These are phyloP conservation scores for Limnephilus auricula DNA, from an alignment of 2,888 invertebrate genomes.

Conservation along the genomic window DNA sequence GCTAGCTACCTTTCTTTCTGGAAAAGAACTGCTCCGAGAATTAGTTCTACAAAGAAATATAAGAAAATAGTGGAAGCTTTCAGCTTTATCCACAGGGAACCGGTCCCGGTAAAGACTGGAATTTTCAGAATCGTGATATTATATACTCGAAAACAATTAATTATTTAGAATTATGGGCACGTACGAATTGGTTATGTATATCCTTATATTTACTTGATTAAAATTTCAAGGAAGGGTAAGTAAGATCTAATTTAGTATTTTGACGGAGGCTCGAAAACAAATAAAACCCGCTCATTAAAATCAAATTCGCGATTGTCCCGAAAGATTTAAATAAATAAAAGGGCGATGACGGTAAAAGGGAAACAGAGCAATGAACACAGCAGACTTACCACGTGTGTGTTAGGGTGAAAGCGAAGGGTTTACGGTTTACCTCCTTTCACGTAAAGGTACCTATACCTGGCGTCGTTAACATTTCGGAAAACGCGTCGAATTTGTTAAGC, in stretches of 20 bases:
- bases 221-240: background rate
- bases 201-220: background rate
- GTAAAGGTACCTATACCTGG: background rate
- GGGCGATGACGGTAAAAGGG: background rate
- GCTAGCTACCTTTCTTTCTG: background rate
- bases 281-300: slow-evolving; percentile 16
- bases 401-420: background rate
- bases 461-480: slow-evolving; percentile 30
- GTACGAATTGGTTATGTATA: background rate
- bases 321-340: slow-evolving; percentile 31
- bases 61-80: background rate
- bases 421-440: background rate
- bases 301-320: slow-evolving; percentile 21
- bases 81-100: background rate
- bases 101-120: background rate
- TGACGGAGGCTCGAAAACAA: background rate
- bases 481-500: slow-evolving; percentile 13
- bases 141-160: background rate
- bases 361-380: slow-evolving; percentile 20
- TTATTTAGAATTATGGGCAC: background rate
- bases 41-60: background rate
- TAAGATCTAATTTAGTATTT: background rate
- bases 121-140: background rate
- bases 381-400: slow-evolving; percentile 10
- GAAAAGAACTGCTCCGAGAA: background rate